Evolutionary conservation across 2,888 invertebrate species (phyloP).

Genomic region (Orthosia incerta): DNA sequence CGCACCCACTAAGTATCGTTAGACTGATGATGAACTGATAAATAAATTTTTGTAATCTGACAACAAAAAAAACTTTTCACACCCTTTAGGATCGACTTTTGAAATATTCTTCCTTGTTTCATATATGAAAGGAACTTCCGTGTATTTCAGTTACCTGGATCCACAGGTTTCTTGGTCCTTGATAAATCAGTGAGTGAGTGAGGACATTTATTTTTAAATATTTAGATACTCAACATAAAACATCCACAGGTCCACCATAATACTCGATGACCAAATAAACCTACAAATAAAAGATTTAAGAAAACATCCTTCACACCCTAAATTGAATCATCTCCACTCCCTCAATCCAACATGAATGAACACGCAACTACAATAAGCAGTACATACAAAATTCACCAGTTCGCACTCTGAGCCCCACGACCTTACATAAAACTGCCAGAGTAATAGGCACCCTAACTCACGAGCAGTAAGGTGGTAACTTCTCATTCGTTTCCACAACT

Average conservation of each 20-base stretch:
- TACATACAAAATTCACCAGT: slow-evolving; percentile 49
- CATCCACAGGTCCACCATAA: too few relatives aligned
- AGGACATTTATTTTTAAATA: too few relatives aligned
- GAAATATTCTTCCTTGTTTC: too few relatives aligned
- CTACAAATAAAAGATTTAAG: neutral
- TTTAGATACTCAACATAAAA: too few relatives aligned
- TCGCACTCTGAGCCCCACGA: slow-evolving; percentile 31
- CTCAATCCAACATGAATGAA: slow-evolving; percentile 26
- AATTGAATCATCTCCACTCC: slow-evolving; percentile 37
- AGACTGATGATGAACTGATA: neutral
- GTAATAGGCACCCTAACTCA: neutral
- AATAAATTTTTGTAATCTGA: too few relatives aligned
- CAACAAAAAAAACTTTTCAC: too few relatives aligned
- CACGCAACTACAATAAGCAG: slow-evolving; percentile 41
- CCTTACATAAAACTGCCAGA: slow-evolving; percentile 8
- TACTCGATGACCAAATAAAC: neutral
- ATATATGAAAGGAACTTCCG: too few relatives aligned
- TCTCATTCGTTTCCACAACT: neutral
- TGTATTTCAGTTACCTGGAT: too few relatives aligned
- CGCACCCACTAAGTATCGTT: neutral
- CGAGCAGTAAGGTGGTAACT: neutral
- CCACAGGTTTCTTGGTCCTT: too few relatives aligned
- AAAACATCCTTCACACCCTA: neutral
- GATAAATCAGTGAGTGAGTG: too few relatives aligned
- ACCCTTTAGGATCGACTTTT: too few relatives aligned